Evolutionary conservation across 2,888 invertebrate species (phyloP), one percentile per base, ranked within the genome.

Genomic region (Latheticus oryzae): DNA sequence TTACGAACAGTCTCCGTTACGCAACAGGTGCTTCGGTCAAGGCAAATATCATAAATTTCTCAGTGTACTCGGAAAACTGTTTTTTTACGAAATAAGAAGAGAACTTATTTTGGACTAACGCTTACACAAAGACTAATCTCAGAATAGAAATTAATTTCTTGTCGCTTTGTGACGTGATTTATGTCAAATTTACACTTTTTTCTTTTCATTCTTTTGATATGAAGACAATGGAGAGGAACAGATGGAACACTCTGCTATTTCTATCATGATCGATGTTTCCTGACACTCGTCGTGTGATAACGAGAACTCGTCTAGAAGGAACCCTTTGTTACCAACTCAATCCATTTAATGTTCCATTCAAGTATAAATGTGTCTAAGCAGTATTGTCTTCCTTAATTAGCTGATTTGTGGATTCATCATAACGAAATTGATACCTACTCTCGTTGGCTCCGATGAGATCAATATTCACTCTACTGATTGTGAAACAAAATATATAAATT

Each of bases 21-120:
- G 59, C 59, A 59, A 59, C 59, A 59, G 59, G 59, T 59, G 59
- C 59, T 45, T 42, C 42, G 59, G 54, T 53, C 53, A 58, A 37
- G 50, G 40, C 47, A 54, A 54, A 59, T 59, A 50, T 59, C 54
- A 59, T 59, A 59, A 59, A 54, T 59, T 58, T 53, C 43, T 26
- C 28, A 45, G 33, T 45, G 43, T 43, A 45, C 24, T 28, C 12
- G 28, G 47, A 13, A 38, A 24, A 45, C 47, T n/a, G 8, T 12
- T 50, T n/a, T n/a, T 43, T 37, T 43, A 8, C 21, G 17, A 16
- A 42, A 52, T 7, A 1, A 15, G n/a, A 11, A 38, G 23, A 33
- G 16, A 17, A 47, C 45, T 32, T 23, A 32, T 45, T 45, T 32
- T 26, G 7, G 45, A 45, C 32, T 13, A 43, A 13, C 32, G 26